These are phyloP conservation scores for Muscicapa comitata DNA, from an alignment of 2,797 vertebrate species.

Conservation along the genomic window DNA sequence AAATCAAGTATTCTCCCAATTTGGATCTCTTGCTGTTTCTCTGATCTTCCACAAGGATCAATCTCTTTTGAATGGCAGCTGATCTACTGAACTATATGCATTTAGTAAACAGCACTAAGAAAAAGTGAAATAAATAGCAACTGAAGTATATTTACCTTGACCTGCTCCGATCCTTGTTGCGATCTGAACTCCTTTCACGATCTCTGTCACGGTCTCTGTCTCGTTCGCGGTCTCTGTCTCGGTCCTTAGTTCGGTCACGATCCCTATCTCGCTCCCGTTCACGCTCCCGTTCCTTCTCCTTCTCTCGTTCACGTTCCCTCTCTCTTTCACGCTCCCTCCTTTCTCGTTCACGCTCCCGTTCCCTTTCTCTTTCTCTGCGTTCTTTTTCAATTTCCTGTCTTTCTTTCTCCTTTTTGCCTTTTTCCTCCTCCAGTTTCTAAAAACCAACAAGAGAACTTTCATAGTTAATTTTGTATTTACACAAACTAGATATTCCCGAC, in stretches of 20 bases:
- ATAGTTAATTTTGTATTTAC: slow-evolving; percentile 68
- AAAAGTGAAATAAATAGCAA: neutral
- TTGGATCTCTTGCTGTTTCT: neutral
- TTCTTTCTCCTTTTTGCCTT: slow-evolving; percentile 91
- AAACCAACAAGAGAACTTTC: slow-evolving; percentile 85
- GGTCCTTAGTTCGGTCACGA: slow-evolving; percentile 89
- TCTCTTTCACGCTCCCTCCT: slow-evolving; percentile 85
- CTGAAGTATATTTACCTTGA: slow-evolving; percentile 77
- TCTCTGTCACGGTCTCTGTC: slow-evolving; percentile 89
- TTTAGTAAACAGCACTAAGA: neutral
- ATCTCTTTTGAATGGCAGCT: neutral
- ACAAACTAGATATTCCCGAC: slow-evolving; percentile 45
- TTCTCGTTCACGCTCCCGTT: slow-evolving; percentile 83
- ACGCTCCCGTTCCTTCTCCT: slow-evolving; percentile 89
- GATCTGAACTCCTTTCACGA: slow-evolving; percentile 85
- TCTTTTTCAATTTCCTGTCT: slow-evolving; percentile 92
- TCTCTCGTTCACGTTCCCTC: slow-evolving; percentile 83
- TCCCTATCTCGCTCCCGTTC: slow-evolving; percentile 94
- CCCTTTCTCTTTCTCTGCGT: slow-evolving; percentile 87
- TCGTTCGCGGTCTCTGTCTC: slow-evolving; percentile 86
- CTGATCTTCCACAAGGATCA: neutral
- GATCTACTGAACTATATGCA: neutral
- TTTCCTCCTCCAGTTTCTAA: slow-evolving; percentile 99
- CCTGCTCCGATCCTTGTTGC: slow-evolving; percentile 88
- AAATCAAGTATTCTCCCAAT: neutral